phyloP scores from a whole-genome alignment of 2,797 vertebrate genomes.

The Periophthalmus magnuspinnatus region DNA sequence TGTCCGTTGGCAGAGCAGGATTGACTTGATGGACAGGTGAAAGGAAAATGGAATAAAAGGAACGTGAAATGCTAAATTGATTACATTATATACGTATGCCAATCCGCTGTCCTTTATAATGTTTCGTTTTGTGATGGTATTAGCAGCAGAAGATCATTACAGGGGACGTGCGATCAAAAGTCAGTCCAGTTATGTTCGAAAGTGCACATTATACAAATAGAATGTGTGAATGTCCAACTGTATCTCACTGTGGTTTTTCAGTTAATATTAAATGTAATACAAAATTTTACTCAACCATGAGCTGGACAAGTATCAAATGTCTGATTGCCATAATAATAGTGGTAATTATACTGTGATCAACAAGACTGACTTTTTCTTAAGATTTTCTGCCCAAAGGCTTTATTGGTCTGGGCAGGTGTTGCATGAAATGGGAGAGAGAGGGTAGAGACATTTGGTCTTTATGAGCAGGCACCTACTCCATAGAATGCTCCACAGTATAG shows the following conservation, averaged over 20 bases:
- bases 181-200: not conserved
- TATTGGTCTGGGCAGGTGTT: not conserved
- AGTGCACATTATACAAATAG: not conserved
- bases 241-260: not conserved
- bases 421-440: not conserved
- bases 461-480: not conserved
- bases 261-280: no score
- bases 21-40: slow-evolving; percentile 16
- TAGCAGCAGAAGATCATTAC: slow-evolving; percentile 2
- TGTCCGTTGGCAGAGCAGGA: slow-evolving; percentile 6
- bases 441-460: no score
- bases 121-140: not conserved
- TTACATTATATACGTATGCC: slow-evolving; percentile 11
- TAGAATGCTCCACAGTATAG: not conserved
- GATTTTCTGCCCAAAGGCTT: no score
- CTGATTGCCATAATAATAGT: not conserved
- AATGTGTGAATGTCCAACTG: not conserved
- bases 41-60: not conserved
- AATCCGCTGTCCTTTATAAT: slow-evolving; percentile 1
- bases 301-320: not conserved
- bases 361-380: not conserved
- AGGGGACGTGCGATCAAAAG: not conserved
- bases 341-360: not conserved
- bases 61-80: not conserved
- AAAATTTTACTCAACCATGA: not conserved